Conservation (phyloP, 2,113 vertebrate species). For the Urocynchramus pylzowi region DNA sequence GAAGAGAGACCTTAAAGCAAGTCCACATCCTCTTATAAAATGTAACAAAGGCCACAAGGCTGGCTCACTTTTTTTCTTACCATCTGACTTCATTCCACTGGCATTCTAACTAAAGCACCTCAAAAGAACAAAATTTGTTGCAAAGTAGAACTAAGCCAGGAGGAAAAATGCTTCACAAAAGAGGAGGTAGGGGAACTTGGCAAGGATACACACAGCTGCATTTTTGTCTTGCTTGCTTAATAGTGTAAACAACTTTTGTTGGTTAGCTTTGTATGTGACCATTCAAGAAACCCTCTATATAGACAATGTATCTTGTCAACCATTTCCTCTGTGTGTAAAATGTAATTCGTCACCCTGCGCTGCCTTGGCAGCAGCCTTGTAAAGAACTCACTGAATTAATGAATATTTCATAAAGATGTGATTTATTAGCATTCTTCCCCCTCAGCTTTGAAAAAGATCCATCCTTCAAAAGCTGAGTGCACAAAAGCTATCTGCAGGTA, state of each 20-base stretch:
- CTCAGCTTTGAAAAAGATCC: slow-evolving; percentile 67
- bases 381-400: slow-evolving; percentile 68
- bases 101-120: background rate
- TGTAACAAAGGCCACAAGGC: background rate
- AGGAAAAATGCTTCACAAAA: slow-evolving; percentile 7
- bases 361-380: slow-evolving; percentile 66
- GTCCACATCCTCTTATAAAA: background rate
- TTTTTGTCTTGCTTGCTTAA: slow-evolving; percentile 42
- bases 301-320: slow-evolving; percentile 71
- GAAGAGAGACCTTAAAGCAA: slow-evolving; percentile 26
- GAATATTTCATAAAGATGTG: slow-evolving; percentile 78
- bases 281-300: slow-evolving; percentile 45
- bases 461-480: slow-evolving; percentile 59
- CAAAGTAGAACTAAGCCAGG: background rate
- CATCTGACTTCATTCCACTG: background rate
- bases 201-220: slow-evolving; percentile 17
- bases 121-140: background rate
- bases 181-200: slow-evolving; percentile 19
- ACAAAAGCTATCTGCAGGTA: slow-evolving; percentile 65
- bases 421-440: slow-evolving; percentile 71
- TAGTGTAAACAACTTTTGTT: slow-evolving; percentile 59
- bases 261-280: slow-evolving; percentile 56
- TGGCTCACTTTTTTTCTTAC: slow-evolving; percentile 5
- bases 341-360: slow-evolving; percentile 69
- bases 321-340: slow-evolving; percentile 64